Evolutionary conservation across 2,888 invertebrate species (phyloP), one percentile per base, ranked within the genome.

Genomic region (Hybos culiciformis): DNA sequence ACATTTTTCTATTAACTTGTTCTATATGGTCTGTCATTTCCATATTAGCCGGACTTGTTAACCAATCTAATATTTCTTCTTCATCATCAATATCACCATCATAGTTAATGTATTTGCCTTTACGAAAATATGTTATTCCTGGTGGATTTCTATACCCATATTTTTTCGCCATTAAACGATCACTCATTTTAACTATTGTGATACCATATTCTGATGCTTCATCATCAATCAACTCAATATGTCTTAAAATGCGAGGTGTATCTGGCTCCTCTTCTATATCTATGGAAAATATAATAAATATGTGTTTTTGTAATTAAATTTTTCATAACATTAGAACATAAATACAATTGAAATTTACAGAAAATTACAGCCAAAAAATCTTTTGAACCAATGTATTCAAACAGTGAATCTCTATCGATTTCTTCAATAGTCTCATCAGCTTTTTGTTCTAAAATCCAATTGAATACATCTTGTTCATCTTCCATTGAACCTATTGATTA

Each of bases 21-120:
- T 92, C 92, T 42, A 92, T 92, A 53, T 86, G 85, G 65, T 92
- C 92, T 5, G 85, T 87, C 46, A 91, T 71, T 65, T 92, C 91
- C 91, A 92, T 91, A 54, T 91, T 92, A 55, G 86, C 85, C 0
- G 91, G 91, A 62, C 90, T 84, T 0, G 91, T 92, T 12, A 92
- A 67, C 91, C 91, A 92, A 60, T 92, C 92, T 23, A 92, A 70
- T 3, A 66, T 49, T 66, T 88, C 87, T 61, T 90, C 90, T 56
- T 87, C 87, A 54, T 90, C 90, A 54, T 90, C 88, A 48, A 92
- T 83, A 55, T 92, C 91, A 12, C 91, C 91, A 55, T 91, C 91
- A 57, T 91, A 92, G 59, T 90, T 90, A 14, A 91, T 86, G 48
- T 80, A 77, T 68, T 91, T 90, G 54, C 72, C 71, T 66, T 90